A percentile compares a stretch with the other conserved stretches of the same genome.
Evolutionary conservation across 2,888 invertebrate genomes (phyloP).

Genomic region (Ephialtes manifestator): DNA sequence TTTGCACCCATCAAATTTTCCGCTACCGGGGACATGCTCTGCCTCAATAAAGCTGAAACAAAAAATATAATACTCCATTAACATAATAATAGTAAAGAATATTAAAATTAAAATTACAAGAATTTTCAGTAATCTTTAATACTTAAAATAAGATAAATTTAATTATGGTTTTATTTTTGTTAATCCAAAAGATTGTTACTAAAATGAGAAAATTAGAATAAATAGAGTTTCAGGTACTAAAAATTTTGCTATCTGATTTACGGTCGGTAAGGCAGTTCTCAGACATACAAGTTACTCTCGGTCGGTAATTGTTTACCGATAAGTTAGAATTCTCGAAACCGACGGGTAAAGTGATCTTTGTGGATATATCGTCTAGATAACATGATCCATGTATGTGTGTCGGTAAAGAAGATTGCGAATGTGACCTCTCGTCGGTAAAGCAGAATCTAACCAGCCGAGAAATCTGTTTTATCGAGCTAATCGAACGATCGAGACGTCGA

Average conservation of each 20-base stretch:
- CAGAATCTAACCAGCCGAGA: not conserved
- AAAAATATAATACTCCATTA: slow-evolving; percentile 49
- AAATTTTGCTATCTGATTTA: not conserved
- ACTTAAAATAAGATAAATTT: too few species aligned
- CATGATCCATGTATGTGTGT: not conserved
- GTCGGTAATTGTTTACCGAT: not conserved
- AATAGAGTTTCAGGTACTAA: not conserved
- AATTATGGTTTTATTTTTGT: too few species aligned
- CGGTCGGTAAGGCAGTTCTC: not conserved
- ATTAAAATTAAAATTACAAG: not conserved
- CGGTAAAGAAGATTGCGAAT: not conserved
- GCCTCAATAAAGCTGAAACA: slow-evolving; percentile 87
- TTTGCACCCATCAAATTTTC: slow-evolving; percentile 84
- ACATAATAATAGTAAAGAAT: not conserved
- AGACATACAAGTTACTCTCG: not conserved
- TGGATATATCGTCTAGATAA: not conserved
- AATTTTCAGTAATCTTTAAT: not conserved
- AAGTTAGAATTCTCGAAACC: not conserved
- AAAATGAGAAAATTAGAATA: not conserved
- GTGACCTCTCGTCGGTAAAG: not conserved
- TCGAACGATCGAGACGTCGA: not conserved
- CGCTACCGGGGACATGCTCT: slow-evolving; percentile 86
- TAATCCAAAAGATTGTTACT: too few species aligned
- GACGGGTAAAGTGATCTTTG: not conserved
- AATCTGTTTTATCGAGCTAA: slow-evolving; percentile 31